Evolutionary conservation across 2,888 invertebrate genomes (phyloP).

Genomic region (Alloplasta piceator): DNA sequence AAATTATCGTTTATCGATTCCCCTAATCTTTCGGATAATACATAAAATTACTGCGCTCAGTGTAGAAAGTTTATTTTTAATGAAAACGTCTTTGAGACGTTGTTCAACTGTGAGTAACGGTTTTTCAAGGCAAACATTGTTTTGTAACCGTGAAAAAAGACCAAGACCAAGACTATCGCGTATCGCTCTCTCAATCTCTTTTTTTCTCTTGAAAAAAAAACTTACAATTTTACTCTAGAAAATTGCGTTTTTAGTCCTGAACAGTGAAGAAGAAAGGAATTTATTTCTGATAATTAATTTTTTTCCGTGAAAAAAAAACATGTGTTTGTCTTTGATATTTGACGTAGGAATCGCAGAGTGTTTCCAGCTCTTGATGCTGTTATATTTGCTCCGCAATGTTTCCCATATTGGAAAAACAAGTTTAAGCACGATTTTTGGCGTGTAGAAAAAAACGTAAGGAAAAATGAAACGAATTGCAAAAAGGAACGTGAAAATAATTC

Average conservation of each 20-base stretch:
- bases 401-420: too few relatives aligned
- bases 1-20: conserved; percentile 33
- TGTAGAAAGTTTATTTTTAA: too few relatives aligned
- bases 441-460: conserved; percentile 11
- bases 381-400: too few relatives aligned
- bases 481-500: conserved; percentile 16
- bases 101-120: conserved; percentile 33
- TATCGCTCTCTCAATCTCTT: conserved; percentile 6
- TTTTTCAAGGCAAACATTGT: conserved; percentile 26
- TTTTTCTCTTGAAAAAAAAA: conserved; percentile 16
- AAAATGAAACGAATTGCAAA: not conserved
- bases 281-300: not conserved
- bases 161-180: conserved; percentile 56
- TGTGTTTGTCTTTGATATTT: not conserved
- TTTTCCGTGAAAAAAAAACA: not conserved
- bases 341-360: too few relatives aligned
- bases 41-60: not conserved
- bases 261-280: conserved; percentile 19
- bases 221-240: conserved; percentile 5
- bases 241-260: conserved; percentile 18
- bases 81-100: too few relatives aligned
- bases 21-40: conserved; percentile 29
- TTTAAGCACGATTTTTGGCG: conserved; percentile 1
- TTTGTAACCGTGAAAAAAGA: conserved; percentile 40
- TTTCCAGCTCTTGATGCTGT: too few relatives aligned